Percentiles rank a stretch among this genome's conserved stretches.
Evolutionary conservation across 2,888 invertebrate genomes (phyloP).

Genomic region (Stenurella melanura): DNA sequence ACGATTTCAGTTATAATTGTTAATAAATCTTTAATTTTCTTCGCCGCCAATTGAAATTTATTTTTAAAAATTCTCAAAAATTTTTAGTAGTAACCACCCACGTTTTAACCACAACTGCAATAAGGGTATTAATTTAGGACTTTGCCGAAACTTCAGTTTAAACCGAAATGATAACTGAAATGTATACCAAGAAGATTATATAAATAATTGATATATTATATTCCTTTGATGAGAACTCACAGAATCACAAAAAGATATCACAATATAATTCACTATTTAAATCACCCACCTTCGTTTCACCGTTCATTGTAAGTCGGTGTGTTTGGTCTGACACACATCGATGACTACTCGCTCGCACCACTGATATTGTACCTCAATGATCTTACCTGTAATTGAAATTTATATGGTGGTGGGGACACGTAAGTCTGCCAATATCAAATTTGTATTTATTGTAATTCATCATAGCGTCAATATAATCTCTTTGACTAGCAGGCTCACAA

Average conservation of each 20-base stretch:
- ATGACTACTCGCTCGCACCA: slow-evolving; percentile 10
- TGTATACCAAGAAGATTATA: neutral
- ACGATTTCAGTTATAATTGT: too few relatives aligned
- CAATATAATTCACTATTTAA: slow-evolving; percentile 8
- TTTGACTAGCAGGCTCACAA: neutral
- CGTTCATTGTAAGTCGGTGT: slow-evolving; percentile 21
- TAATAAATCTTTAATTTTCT: too few relatives aligned
- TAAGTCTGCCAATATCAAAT: slow-evolving; percentile 11
- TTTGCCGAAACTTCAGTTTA: neutral
- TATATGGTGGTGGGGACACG: slow-evolving; percentile 10
- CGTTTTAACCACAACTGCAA: too few relatives aligned
- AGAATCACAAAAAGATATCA: slow-evolving; percentile 9
- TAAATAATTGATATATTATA: neutral
- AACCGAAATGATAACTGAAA: neutral
- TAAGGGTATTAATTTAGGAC: too few relatives aligned
- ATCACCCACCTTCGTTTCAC: slow-evolving; percentile 34
- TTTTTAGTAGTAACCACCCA: too few relatives aligned
- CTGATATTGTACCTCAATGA: slow-evolving; percentile 26
- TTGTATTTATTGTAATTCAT: slow-evolving; percentile 28
- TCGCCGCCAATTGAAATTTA: too few relatives aligned
- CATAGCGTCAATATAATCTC: neutral
- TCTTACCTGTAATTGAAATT: slow-evolving; percentile 32
- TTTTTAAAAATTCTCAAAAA: too few relatives aligned
- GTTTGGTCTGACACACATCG: slow-evolving; percentile 13
- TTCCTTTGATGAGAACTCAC: neutral